Evolutionary conservation across 2,113 vertebrate genomes (phyloP).

Genomic region (Phyllopteryx taeniolatus): DNA sequence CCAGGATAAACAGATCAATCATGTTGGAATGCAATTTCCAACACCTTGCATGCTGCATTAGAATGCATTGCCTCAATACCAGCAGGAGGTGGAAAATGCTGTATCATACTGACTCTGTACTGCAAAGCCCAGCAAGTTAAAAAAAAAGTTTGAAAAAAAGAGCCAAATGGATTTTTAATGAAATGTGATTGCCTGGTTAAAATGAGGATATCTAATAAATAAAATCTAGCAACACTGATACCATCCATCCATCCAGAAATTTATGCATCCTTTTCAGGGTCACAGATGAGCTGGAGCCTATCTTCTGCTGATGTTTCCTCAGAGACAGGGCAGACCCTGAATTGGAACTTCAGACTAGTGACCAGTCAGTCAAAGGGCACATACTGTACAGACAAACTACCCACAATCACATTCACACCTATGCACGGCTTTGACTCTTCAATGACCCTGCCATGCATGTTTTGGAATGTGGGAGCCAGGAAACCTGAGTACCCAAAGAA

Average conservation of each 20-base stretch:
- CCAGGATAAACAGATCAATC: conserved; percentile 60
- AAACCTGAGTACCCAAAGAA: too few relatives aligned
- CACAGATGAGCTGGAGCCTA: not conserved
- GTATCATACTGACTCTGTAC: not conserved
- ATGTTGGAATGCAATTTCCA: conserved; percentile 50
- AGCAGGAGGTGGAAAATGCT: conserved; percentile 20
- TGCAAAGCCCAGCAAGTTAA: not conserved
- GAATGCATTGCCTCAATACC: conserved; percentile 39
- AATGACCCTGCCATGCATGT: too few relatives aligned
- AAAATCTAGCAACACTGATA: not conserved
- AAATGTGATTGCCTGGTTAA: not conserved
- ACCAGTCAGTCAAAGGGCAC: too few relatives aligned
- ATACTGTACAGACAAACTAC: too few relatives aligned
- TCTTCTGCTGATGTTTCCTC: not conserved
- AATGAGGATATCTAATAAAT: not conserved
- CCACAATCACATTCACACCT: too few relatives aligned
- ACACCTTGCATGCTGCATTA: conserved; percentile 39
- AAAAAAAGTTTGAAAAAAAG: not conserved
- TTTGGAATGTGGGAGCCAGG: too few relatives aligned
- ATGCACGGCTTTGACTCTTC: too few relatives aligned
- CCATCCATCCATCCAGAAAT: not conserved
- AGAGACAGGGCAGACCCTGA: not conserved
- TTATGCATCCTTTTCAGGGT: not conserved
- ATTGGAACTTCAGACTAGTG: not conserved
- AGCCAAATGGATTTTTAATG: not conserved